Evolutionary conservation across 2,797 vertebrate genomes (phyloP), one percentile per base, ranked within the genome.

Genomic region (Thripadectes ignobilis): DNA sequence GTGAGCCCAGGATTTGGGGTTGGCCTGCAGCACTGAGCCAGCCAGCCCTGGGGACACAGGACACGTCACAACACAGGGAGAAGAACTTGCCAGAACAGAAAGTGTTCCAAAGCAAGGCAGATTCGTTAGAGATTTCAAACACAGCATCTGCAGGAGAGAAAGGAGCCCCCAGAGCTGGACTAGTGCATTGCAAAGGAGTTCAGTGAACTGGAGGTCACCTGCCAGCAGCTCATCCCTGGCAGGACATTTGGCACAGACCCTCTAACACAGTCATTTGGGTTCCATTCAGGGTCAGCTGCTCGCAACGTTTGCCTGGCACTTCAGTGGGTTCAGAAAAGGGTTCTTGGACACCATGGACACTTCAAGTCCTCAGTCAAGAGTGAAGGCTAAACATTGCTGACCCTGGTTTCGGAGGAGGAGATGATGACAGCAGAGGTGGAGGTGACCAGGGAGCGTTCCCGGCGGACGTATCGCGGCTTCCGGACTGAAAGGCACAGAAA

Each of bases 381-480:
- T 1, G 71, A 62, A 80, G 55, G 58, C 96, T 98, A 99, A 89
- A 98, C 98, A 10, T 98, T 98, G 95, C 98, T 98, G 96, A 98
- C 98, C 91, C 98, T 98, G 69, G 98, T 98, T 55, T 98, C 97
- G 8, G 97, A 94, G 16, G 98, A 93, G 21, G 98, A 97, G 67
- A 98, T 91, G 18, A 97, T 96, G 30, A 97, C 89, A 80, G 97
- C 96, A 69, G 98, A 97, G 5, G 93, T 84, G 32, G 96, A 96
- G 11, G 97, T 92, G 51, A 97, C 96, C 18, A 98, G 98, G 1
- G 98, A 98, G 32, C 99, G 97, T 81, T 99, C 99, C 59, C 98
- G 98, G 78, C 99, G 94, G 71, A 99, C 98, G 9, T 99, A 99
- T 68, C 99, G 98, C 6, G 98, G 98, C 97, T 99, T 99, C 92